These are phyloP conservation scores for Tor tambroides DNA, from an alignment of 2,113 vertebrate species.

Conservation along the genomic window DNA sequence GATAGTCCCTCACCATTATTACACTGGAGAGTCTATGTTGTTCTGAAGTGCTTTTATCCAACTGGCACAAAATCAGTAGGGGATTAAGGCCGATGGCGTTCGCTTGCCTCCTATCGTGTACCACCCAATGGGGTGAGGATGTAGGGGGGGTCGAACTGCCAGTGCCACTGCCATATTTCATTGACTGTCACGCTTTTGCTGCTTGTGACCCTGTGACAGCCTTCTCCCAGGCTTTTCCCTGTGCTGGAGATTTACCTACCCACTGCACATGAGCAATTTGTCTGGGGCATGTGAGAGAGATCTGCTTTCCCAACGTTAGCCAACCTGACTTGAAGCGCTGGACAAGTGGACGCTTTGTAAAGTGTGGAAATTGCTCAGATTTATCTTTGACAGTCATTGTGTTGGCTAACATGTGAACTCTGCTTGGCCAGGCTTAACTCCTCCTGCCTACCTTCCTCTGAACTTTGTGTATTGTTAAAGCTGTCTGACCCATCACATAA, in stretches of 20 bases:
- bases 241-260: conserved; percentile 46
- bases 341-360: neutral
- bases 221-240: conserved; percentile 42
- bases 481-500: neutral
- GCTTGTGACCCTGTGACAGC: conserved; percentile 48
- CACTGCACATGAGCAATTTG: conserved; percentile 51
- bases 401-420: conserved; percentile 13
- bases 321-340: neutral
- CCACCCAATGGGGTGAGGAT: conserved; percentile 58
- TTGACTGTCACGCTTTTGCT: conserved; percentile 54
- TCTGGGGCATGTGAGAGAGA: conserved; percentile 39
- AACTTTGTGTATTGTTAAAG: neutral
- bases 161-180: conserved; percentile 46
- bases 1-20: conserved; percentile 6
- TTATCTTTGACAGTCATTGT: neutral
- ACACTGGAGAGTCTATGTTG: conserved; percentile 2
- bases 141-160: conserved; percentile 55
- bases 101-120: conserved; percentile 57
- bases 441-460: neutral
- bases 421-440: neutral
- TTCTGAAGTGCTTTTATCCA: conserved; percentile 53
- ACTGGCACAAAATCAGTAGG: conserved; percentile 58
- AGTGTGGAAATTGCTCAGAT: conserved; percentile 1
- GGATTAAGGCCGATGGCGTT: conserved; percentile 64
- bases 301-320: conserved; percentile 4